Conservation (phyloP, 1,140 invertebrate species). For the Geopemphigus sp. region DNA sequence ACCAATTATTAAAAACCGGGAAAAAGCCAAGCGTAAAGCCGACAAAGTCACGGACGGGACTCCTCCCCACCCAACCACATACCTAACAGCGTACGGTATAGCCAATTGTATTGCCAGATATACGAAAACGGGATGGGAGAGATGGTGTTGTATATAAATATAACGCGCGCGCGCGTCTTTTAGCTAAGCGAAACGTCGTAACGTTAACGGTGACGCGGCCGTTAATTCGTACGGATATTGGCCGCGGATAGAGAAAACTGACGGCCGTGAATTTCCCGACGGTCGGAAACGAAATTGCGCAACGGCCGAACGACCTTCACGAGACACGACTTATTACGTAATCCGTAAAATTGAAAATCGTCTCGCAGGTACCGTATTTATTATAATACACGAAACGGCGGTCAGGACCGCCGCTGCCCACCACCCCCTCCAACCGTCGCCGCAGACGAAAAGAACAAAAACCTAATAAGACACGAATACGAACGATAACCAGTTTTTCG, state of each 20-base stretch:
- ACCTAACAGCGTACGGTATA: too few relatives aligned
- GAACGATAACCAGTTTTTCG: conserved; percentile 16
- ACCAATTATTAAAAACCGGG: too few relatives aligned
- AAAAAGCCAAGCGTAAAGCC: too few relatives aligned
- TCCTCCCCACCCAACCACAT: too few relatives aligned
- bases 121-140: too few relatives aligned
- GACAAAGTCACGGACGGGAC: too few relatives aligned
- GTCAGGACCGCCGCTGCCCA: not conserved
- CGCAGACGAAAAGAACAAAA: not conserved
- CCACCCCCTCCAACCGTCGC: too few relatives aligned
- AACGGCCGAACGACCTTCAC: not conserved
- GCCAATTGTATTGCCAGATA: too few relatives aligned
- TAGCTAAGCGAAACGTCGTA: too few relatives aligned
- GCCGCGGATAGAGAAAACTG: not conserved
- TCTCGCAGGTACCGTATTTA: not conserved
- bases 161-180: too few relatives aligned
- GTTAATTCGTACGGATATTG: not conserved
- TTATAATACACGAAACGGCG: not conserved
- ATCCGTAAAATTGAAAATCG: not conserved
- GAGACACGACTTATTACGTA: not conserved
- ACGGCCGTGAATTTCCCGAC: not conserved
- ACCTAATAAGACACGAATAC: not conserved
- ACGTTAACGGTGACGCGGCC: too few relatives aligned
- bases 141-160: too few relatives aligned
- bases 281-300: not conserved